Evolutionary conservation across 2,888 invertebrate species (phyloP), one percentile per base, ranked within the genome.

Genomic region (Dolomedes plantarius): DNA sequence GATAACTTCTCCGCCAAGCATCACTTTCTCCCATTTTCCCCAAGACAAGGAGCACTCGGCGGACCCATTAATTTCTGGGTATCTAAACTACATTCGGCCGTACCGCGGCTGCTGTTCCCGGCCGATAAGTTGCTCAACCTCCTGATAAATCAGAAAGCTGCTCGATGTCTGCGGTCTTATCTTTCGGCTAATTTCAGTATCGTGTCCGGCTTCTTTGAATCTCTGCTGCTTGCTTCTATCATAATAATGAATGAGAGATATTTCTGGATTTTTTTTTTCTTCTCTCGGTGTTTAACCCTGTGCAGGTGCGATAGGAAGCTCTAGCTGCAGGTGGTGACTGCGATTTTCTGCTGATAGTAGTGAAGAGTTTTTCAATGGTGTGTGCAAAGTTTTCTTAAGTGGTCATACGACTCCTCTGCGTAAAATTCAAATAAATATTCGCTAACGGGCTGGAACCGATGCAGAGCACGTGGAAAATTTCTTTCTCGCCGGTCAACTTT

Each of bases 11-110:
- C n/a, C n/a, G n/a, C 19, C 64, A 50, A n/a, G 16, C 65, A 73
- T 72, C 79, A 65, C 73, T 65, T 65, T 80, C 72, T 56, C 28
- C 13, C 9, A 11, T 11, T 23, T 39, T 32, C n/a, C 65, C 29
- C 11, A 74, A 77, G 68, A 77, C 29, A 41, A 46, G 71, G 36
- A 56, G 27, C 62, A 29, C 78, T 71, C 62, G 39, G 13, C 1
- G 64, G 41, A 27, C 71, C 78, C 78, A 78, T 78, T 78, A 78
- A 78, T 78, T 78, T 71, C 28, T 16, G 29, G 36, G 23, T 56
- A 56, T 56, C 56, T 46, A 23, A 11, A 3, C 56, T 64, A 71
- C 39, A 29, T 71, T 46, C 36, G 27, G 62, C 71, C n/a, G 71
- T 5, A 64, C 78, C 71, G 41, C 28, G 68, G 19, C n/a, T 28